A percentile compares a stretch with the other conserved stretches of the same genome.
These are phyloP conservation scores for Yoshiicerus persimilis DNA, from an alignment of 1,140 invertebrate species.

Conservation along the genomic window DNA sequence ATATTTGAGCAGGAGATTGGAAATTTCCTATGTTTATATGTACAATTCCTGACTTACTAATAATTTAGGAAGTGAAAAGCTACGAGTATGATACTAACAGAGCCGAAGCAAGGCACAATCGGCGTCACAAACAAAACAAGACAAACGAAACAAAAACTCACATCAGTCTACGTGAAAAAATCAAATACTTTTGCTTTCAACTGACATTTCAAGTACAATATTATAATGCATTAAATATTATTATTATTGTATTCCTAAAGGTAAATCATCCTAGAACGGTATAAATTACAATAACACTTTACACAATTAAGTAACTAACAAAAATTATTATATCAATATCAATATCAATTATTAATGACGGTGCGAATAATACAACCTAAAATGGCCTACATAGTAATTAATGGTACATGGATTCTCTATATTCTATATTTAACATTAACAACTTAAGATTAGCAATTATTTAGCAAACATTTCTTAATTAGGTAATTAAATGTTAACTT, in stretches of 20 bases:
- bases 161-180: conserved; percentile 20
- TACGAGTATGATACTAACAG: not conserved
- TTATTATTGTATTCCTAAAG: not conserved
- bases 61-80: conserved; percentile 11
- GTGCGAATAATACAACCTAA: conserved; percentile 1
- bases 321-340: not conserved
- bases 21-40: not conserved
- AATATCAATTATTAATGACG: not conserved
- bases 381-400: not conserved
- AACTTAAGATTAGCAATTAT: not conserved
- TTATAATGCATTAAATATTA: not conserved
- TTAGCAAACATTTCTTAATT: not conserved
- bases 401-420: not conserved
- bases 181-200: conserved; percentile 11
- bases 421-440: not conserved
- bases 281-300: not conserved
- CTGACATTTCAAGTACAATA: not conserved
- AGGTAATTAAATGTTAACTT: not conserved
- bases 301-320: not conserved
- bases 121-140: conserved; percentile 17
- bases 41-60: not conserved
- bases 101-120: conserved; percentile 10
- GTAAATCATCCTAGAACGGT: not conserved
- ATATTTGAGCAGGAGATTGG: not conserved
- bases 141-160: conserved; percentile 13